phyloP scores from a whole-genome alignment of 2,113 vertebrate genomes.

The Plecturocebus donacophilus region DNA sequence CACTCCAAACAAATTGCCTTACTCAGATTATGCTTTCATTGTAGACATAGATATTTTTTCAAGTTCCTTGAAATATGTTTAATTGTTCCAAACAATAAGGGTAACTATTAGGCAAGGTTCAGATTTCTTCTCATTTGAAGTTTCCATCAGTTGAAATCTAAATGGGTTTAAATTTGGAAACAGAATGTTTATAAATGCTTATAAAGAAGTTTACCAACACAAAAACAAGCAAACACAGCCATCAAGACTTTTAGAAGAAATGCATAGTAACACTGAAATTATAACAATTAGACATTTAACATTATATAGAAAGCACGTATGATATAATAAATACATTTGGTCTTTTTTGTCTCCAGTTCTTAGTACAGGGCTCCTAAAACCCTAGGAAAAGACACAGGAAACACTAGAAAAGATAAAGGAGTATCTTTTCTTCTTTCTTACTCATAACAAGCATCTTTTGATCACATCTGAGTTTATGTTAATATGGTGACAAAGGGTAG shows the following conservation, averaged over 20 bases:
- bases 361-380: not conserved
- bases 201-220: not conserved
- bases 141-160: not conserved
- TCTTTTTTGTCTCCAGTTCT: not conserved
- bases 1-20: not conserved
- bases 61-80: conserved; percentile 12
- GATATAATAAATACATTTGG: not conserved
- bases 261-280: not conserved
- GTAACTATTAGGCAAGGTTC: not conserved
- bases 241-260: not conserved
- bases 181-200: not conserved
- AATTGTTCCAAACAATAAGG: not conserved
- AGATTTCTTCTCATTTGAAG: not conserved
- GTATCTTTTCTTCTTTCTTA: not conserved
- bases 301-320: not conserved
- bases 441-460: not conserved
- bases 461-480: not conserved
- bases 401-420: not conserved
- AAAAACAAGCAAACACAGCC: not conserved
- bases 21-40: not conserved
- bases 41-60: not conserved
- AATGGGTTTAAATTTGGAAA: not conserved
- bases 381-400: no score
- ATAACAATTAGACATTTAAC: not conserved
- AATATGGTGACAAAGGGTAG: not conserved